Base-by-base conservation (phyloP, 2,888 invertebrate genomes). In the Cremastinae sp. region DNA sequence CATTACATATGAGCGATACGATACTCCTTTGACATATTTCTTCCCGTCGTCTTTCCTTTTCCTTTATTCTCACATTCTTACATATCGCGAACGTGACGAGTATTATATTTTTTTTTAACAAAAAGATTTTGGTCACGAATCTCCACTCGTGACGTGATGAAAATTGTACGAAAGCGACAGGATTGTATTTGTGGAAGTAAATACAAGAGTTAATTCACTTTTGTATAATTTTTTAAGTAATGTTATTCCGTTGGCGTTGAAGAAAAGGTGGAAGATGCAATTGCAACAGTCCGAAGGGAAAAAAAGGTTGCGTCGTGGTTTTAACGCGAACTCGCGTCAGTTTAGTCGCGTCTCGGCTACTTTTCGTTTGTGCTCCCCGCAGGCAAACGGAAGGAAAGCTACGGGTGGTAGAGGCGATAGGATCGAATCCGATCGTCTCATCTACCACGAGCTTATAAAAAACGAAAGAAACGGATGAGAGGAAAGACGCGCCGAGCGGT, bases 321-420 rank as follows among this genome's bases (percentile, higher is more conserved):
- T 51, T 41, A 72, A 16, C 49, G 54, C 20, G 12, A 43, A 38
- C 20, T 12, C 49, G 20, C 66, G 56, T 28, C 28, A 28, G 28
- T 36, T 68, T 73, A 38, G 59, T 59, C 58, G 64, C 69, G 58
- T 61, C 59, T 65, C 74, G 69, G 53, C 59, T 59, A 61, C 65
- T 70, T 70, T 74, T 70, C 74, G 28, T 45, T 16, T 34, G 41
- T 43, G 45, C 74, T 65, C 54, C 74, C 54, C 45, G 38, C 28
- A 38, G 68, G 56, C 66, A 78, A 83, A 79, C 85, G 86, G 85
- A 87, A 86, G 85, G 79, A 81, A 86, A 86, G 79, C 87, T 83
- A 84, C 86, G 87, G 85, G 86, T 85, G 86, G 86, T 82, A 81
- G 73, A 78, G 79, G 70, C 78, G 85, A 88, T 87, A 86, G 68